phyloP scores from a whole-genome alignment of 1,140 invertebrate species.

The Pinna nobilis region DNA sequence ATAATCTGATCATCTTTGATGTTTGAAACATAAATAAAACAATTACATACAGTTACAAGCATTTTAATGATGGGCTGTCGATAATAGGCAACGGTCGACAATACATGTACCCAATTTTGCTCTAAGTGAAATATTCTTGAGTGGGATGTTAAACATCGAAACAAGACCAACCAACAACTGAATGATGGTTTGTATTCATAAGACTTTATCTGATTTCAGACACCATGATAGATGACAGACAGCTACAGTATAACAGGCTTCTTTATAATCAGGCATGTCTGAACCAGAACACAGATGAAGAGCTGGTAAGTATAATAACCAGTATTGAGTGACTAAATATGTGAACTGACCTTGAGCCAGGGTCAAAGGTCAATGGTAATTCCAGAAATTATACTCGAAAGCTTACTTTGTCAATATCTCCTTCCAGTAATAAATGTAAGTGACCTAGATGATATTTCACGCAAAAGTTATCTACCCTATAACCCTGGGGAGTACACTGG shows the following conservation, averaged over 20 bases:
- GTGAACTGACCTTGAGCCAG: neutral
- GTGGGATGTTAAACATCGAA: too few relatives aligned
- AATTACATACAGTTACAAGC: too few relatives aligned
- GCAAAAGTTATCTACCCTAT: neutral
- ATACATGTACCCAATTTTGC: too few relatives aligned
- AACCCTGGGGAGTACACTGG: neutral
- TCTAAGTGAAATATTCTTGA: too few relatives aligned
- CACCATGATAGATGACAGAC: neutral
- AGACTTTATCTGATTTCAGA: constrained; percentile 7
- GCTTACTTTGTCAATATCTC: neutral
- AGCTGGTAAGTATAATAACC: constrained; percentile 46
- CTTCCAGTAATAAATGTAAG: neutral
- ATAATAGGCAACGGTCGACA: too few relatives aligned
- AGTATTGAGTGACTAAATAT: neutral
- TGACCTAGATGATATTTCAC: neutral
- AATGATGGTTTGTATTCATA: too few relatives aligned
- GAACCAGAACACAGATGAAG: constrained; percentile 49
- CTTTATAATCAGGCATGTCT: constrained; percentile 36
- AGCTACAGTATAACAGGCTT: constrained; percentile 8
- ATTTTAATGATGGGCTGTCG: too few relatives aligned
- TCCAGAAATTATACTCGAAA: neutral
- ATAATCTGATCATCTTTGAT: too few relatives aligned
- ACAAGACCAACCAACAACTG: too few relatives aligned
- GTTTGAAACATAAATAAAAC: too few relatives aligned
- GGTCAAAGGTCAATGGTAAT: neutral